Percentiles rank a stretch among this genome's conserved stretches.
Evolutionary conservation across 2,888 invertebrate species (phyloP).

Genomic region (Leptopterna dolabrata): DNA sequence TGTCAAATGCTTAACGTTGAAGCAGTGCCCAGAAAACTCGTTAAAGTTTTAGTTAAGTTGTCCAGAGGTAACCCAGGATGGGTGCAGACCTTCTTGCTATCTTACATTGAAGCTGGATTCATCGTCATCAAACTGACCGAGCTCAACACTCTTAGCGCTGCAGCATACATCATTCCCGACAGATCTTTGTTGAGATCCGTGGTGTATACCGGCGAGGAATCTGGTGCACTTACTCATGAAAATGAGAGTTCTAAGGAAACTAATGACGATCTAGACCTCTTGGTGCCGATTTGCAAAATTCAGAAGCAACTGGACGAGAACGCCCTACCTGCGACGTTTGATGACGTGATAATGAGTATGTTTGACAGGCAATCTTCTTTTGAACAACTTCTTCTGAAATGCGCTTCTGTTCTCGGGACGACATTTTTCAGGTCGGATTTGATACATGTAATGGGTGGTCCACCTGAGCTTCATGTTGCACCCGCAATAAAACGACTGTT

Average conservation of each 20-base stretch:
- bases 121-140: conserved; percentile 45
- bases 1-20: conserved; percentile 74
- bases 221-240: neutral
- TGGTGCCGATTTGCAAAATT: conserved; percentile 55
- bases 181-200: conserved; percentile 32
- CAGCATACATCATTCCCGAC: conserved; percentile 49
- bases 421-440: conserved; percentile 70
- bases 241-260: neutral
- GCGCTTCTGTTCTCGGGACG: conserved; percentile 72
- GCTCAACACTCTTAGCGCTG: conserved; percentile 13
- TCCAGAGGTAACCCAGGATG: conserved; percentile 62
- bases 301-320: conserved; percentile 50
- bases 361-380: conserved; percentile 69
- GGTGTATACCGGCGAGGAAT: neutral
- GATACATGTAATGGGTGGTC: conserved; percentile 71
- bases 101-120: conserved; percentile 57
- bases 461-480: conserved; percentile 65
- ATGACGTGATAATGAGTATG: conserved; percentile 64
- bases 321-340: conserved; percentile 58
- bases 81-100: conserved; percentile 59
- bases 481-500: conserved; percentile 71
- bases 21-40: conserved; percentile 71
- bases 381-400: conserved; percentile 73
- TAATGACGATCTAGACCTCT: neutral
- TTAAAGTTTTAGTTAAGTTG: conserved; percentile 64